Conservation (phyloP, 2,113 vertebrate genomes). For the Machaerirhynchus nigripectus region DNA sequence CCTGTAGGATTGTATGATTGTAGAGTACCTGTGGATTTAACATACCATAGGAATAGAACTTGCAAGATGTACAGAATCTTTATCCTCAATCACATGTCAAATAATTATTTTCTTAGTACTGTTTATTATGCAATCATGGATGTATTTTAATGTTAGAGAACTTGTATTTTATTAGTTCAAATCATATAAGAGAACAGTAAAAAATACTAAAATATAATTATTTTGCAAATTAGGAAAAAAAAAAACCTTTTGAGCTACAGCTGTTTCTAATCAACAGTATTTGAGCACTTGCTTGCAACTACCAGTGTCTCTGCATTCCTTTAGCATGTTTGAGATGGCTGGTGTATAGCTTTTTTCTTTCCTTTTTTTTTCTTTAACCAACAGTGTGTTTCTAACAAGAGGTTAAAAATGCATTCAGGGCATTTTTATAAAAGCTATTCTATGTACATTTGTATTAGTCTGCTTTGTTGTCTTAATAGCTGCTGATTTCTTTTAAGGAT, state of each 20-base stretch:
- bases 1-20: constrained; percentile 36
- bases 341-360: not conserved
- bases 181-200: not conserved
- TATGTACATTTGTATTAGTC: not conserved
- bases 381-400: not conserved
- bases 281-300: constrained; percentile 17
- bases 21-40: constrained; percentile 40
- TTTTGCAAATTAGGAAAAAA: not conserved
- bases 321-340: not conserved
- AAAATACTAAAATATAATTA: not conserved
- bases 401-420: not conserved
- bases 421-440: constrained; percentile 5
- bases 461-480: constrained; percentile 15
- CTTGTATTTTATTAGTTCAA: constrained; percentile 40
- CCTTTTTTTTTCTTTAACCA: not conserved
- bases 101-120: constrained; percentile 64
- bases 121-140: constrained; percentile 34
- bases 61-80: constrained; percentile 20
- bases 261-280: not conserved
- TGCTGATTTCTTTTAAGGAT: not conserved
- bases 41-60: constrained; percentile 9
- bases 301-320: not conserved
- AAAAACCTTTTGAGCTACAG: not conserved
- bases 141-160: constrained; percentile 42
- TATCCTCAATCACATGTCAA: constrained; percentile 41